Evolutionary conservation across 2,113 vertebrate species (phyloP).

Genomic region (Aegithalos caudatus): DNA sequence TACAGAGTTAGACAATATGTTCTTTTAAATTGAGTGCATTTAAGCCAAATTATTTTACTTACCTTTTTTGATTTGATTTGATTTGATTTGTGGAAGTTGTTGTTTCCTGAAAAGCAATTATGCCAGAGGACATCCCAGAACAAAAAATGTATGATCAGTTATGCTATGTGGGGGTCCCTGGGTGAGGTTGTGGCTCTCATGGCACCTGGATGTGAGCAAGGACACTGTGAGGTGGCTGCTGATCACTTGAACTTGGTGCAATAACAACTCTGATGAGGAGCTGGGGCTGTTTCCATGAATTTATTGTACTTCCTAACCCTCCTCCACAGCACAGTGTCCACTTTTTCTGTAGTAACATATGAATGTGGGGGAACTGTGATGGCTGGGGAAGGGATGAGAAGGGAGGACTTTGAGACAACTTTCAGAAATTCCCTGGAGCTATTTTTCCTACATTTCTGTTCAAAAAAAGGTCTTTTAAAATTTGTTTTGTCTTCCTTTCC

Average conservation of each 20-base stretch:
- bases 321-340: neutral
- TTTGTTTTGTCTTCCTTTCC: neutral
- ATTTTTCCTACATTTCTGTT: neutral
- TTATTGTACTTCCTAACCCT: neutral
- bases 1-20: neutral
- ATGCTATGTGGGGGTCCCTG: neutral
- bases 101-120: neutral
- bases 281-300: neutral
- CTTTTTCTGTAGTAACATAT: neutral
- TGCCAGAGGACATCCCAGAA: neutral
- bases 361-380: neutral
- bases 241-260: neutral
- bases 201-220: neutral
- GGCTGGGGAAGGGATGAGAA: neutral
- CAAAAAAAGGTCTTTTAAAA: neutral
- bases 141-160: neutral
- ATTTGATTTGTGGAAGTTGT: neutral
- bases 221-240: neutral
- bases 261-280: neutral
- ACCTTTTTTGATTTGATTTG: neutral
- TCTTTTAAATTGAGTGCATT: neutral
- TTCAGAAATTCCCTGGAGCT: neutral
- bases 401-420: neutral
- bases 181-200: neutral
- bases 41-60: neutral